Conservation (phyloP, 2,113 vertebrate genomes). For the Gopherus evgoodei region DNA sequence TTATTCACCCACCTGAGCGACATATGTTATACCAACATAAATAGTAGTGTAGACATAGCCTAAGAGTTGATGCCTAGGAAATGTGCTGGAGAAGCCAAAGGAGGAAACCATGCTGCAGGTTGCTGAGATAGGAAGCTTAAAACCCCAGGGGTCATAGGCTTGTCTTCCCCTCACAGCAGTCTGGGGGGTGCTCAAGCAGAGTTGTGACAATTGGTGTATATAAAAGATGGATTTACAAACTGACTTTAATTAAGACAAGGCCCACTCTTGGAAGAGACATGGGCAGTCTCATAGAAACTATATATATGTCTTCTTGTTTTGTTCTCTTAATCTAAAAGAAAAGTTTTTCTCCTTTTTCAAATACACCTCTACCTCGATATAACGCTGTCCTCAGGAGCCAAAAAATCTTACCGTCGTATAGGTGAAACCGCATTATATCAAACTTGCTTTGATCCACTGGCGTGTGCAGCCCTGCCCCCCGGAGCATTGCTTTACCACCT, state of each 20-base stretch:
- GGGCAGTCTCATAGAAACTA: slow-evolving; percentile 6
- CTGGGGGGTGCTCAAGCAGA: neutral
- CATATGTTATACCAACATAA: too few species aligned
- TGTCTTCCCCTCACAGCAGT: neutral
- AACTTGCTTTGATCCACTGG: too few species aligned
- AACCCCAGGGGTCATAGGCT: neutral
- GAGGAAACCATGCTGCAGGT: neutral
- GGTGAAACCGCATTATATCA: too few species aligned
- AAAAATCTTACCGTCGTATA: too few species aligned
- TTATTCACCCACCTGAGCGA: too few species aligned
- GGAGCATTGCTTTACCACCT: too few species aligned
- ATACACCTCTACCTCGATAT: neutral
- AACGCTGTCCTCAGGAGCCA: too few species aligned
- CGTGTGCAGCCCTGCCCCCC: too few species aligned
- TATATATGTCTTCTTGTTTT: neutral
- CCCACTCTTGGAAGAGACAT: neutral
- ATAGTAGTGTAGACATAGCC: too few species aligned
- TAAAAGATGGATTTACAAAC: slow-evolving; percentile 4
- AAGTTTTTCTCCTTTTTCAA: slow-evolving; percentile 31
- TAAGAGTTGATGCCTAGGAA: neutral
- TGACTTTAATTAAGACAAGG: slow-evolving; percentile 32
- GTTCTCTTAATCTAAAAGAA: slow-evolving; percentile 55
- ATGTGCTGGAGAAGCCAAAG: neutral
- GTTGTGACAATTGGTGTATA: neutral
- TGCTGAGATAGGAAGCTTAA: neutral